Base-by-base conservation (phyloP, 2,888 invertebrate species). In the Agriopis marginaria region DNA sequence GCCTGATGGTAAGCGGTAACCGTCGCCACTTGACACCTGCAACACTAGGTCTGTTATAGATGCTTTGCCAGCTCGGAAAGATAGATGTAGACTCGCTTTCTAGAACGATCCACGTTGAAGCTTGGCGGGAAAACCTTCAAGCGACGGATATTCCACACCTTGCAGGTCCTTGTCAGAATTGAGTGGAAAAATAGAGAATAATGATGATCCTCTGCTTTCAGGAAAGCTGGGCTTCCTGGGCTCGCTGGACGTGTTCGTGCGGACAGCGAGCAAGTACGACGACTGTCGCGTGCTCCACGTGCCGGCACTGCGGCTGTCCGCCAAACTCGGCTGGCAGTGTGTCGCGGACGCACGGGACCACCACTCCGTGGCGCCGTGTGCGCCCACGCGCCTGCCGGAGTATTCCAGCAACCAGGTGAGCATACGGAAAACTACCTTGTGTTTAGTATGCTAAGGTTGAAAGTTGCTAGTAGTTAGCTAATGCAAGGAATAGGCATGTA, bases 221-320 rank as follows among this genome's bases (percentile, higher is more conserved):
- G 96, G 97, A 0, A 98, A 97, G 89, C 97, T 98, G 68, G 96
- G 98, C 61, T 97, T 98, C 82, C 97, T 98, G 82, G 99, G 99
- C 3, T 98, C 99, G 84, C 79, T 99, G 70, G 98, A 99, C 89
- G 98, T 99, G 79, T 98, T 97, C 83, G 98, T 99, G 2, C 96
- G 99, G 68, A 99, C 99, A 0, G 99, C 99, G 0, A 99, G 99
- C 71, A 99, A 99, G 88, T 99, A 99, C 92, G 99, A 99, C 90
- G 99, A 99, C 91, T 99, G 99, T 85, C 96, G 98, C 63, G 95
- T 99, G 75, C 91, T 99, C 47, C 98, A 98, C 84, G 95, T 99
- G 77, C 99, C 99, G 0, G 97, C 97, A 82, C 95, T 99, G 54
- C 97, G 97, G 78, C 94, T 99, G 61, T 96, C 96, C 14, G 96